A percentile compares a stretch with the other conserved stretches of the same genome.
phyloP scores from a whole-genome alignment of 30 jellyfish, hydroid and myxozoan genomes.

The Aurelia aurita region DNA sequence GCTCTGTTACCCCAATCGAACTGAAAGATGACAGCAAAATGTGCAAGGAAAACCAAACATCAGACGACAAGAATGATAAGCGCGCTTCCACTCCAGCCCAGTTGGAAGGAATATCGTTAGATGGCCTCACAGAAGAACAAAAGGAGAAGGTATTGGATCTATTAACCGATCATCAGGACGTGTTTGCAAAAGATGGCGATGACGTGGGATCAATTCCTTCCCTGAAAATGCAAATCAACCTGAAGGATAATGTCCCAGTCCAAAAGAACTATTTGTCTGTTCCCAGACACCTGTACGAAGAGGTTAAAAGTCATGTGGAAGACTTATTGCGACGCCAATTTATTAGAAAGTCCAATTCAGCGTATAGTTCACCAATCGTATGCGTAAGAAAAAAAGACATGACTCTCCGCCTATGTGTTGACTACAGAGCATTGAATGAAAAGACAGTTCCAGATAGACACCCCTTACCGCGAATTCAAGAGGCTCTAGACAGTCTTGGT shows the following conservation, averaged over 20 bases:
- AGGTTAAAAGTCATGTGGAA: background rate
- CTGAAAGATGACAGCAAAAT: background rate
- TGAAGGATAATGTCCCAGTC: too few species aligned
- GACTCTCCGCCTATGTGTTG: background rate
- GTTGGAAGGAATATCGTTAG: background rate
- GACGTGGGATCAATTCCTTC: constrained; percentile 37
- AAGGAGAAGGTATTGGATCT: background rate
- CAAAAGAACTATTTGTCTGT: background rate
- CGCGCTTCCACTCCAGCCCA: background rate
- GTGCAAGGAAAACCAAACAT: background rate
- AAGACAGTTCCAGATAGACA: constrained; percentile 17
- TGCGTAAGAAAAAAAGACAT: background rate
- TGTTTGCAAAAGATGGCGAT: background rate
- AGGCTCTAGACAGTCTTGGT: constrained; percentile 27
- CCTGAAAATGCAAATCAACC: background rate
- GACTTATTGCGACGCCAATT: too few species aligned
- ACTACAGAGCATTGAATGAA: constrained; percentile 10
- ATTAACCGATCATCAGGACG: constrained; percentile 7
- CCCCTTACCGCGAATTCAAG: constrained; percentile 50
- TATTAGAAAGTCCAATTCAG: constrained; percentile 10
- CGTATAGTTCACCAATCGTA: background rate
- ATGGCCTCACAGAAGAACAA: constrained; percentile 9
- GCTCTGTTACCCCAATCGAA: constrained; percentile 4
- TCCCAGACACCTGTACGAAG: background rate
- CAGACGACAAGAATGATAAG: constrained; percentile 13